Evolutionary conservation across 2,797 vertebrate genomes (phyloP).

Genomic region (Mycteria americana): DNA sequence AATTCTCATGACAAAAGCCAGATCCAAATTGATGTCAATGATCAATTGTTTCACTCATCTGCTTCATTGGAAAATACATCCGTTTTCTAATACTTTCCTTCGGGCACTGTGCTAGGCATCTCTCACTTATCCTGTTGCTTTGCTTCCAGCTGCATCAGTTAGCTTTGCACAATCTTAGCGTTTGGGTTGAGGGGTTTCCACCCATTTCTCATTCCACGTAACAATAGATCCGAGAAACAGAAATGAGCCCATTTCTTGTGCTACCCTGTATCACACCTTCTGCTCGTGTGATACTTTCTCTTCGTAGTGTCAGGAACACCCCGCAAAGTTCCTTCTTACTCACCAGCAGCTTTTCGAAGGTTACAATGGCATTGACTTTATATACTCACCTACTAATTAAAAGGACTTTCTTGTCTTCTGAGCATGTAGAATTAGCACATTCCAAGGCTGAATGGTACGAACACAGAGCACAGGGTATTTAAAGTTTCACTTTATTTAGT

Average conservation of each 20-base stretch:
- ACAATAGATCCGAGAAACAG: neutral
- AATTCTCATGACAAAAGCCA: neutral
- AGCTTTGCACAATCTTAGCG: neutral
- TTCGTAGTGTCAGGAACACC: neutral
- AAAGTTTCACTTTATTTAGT: constrained; percentile 45
- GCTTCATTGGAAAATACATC: neutral
- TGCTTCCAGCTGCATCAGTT: neutral
- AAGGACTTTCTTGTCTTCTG: neutral
- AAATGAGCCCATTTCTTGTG: neutral
- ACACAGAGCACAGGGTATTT: neutral
- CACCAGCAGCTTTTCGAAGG: neutral
- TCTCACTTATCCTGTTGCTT: neutral
- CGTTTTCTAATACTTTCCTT: neutral
- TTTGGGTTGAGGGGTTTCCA: neutral
- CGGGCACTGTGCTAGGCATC: neutral
- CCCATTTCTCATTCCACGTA: accelerated
- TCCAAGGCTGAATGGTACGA: neutral
- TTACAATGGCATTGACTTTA: neutral
- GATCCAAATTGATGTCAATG: neutral
- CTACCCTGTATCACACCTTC: neutral
- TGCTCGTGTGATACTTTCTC: neutral
- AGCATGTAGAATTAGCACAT: neutral
- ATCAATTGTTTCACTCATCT: neutral
- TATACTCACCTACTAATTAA: neutral
- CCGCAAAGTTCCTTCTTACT: neutral